These are phyloP conservation scores for Philaethria dido DNA, from an alignment of 2,888 invertebrate species.

Conservation along the genomic window DNA sequence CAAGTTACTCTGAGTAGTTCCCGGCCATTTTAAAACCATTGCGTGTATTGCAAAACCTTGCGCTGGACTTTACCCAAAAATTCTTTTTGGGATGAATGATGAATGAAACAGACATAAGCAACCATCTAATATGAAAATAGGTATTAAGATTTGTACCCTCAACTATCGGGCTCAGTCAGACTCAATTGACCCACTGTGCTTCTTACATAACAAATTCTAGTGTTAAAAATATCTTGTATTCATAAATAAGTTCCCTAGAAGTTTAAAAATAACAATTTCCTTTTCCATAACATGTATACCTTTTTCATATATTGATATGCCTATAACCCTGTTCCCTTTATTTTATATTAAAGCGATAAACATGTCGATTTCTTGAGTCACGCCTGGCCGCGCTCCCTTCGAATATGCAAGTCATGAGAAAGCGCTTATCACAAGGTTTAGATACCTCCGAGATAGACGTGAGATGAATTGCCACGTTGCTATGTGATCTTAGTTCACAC, in stretches of 20 bases:
- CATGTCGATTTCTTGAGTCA: conserved; percentile 80
- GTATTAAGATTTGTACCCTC: background rate
- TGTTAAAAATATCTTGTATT: background rate
- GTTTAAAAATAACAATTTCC: conserved; percentile 72
- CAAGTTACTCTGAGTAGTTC: too few relatives aligned
- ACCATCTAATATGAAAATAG: background rate
- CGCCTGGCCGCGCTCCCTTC: conserved; percentile 77
- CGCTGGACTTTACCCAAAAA: too few relatives aligned
- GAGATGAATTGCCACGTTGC: conserved; percentile 80
- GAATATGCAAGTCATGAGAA: conserved; percentile 83
- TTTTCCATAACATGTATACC: conserved; percentile 61
- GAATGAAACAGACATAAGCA: background rate
- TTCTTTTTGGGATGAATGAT: too few relatives aligned
- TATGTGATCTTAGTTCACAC: conserved; percentile 56
- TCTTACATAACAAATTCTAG: background rate
- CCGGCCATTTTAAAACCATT: too few relatives aligned
- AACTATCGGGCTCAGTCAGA: background rate
- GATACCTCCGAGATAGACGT: conserved; percentile 68
- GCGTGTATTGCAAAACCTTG: too few relatives aligned
- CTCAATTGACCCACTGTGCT: too few relatives aligned
- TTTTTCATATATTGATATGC: conserved; percentile 76
- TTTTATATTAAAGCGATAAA: conserved; percentile 84
- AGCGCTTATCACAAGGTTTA: conserved; percentile 77
- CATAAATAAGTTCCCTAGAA: background rate
- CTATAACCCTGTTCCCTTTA: conserved; percentile 70